Base-by-base conservation (phyloP, 2,797 vertebrate species). In the Chelon auratus region DNA sequence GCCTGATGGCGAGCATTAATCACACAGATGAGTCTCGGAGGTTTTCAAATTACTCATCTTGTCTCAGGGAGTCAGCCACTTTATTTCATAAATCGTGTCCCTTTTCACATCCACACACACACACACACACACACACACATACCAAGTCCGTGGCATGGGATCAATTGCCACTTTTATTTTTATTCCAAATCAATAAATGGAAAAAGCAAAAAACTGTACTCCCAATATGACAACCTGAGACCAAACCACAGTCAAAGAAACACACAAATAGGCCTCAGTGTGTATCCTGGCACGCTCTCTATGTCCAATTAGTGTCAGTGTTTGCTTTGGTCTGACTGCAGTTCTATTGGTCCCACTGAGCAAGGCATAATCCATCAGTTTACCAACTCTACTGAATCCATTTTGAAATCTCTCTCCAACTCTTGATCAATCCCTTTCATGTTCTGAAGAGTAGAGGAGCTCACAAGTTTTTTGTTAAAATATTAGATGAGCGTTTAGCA, bases 281-380 rank as follows among this genome's bases (percentile, higher is more conserved):
- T 26, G 55, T 42, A 57, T 72, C 18, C 36, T 24, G 56, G 48
- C 53, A 79, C 56, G 77, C 22, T 17, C 62, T 67, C 65, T 53
- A 51, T 52, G 72, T 72, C 80, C 78, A 88, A 78, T 88, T 87
- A 87, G 73, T 73, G 73, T 66, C 74, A 78, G 56, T 59, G 60
- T 48, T 56, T 72, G 79, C 72, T 81, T 63, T 72, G 60, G 73
- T 77, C 75, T 73, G 69, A 64, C 71, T 75, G 40, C 48, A 6
- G 57, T 70, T 64, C 72, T 77, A 67, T 68, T 81, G 75, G 72
- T 81, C 81, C 80, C 82, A 84, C 78, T 77, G 83, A 85, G 76
- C 72, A 40, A 42, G 30, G 75, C 80, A 66, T 71, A 86, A 80
- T 78, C 78, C 77, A 89, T 81, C 72, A 87, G 68, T 84, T 72